These are phyloP conservation scores for Zygaena filipendulae DNA, from an alignment of 2,888 invertebrate species.

Conservation along the genomic window DNA sequence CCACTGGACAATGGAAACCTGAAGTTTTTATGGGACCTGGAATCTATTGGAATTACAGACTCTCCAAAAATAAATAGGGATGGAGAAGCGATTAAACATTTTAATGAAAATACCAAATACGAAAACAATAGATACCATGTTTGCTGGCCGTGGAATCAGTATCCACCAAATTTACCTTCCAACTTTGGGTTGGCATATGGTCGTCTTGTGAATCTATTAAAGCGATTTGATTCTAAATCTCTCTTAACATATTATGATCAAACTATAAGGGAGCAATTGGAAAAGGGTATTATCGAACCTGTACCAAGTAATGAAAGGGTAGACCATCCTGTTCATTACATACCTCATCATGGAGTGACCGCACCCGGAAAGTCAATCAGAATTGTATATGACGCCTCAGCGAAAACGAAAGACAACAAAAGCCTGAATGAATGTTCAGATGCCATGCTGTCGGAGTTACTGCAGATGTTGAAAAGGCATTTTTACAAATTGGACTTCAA, in stretches of 20 bases:
- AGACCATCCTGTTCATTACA: slow-evolving; percentile 11
- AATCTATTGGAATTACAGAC: slow-evolving; percentile 4
- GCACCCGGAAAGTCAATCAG: slow-evolving; percentile 7
- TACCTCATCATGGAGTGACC: slow-evolving; percentile 13
- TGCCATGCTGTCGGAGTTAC: background rate
- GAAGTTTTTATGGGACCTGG: slow-evolving; percentile 1
- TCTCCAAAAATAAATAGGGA: slow-evolving; percentile 10
- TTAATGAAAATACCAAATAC: slow-evolving; percentile 13
- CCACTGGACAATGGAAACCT: slow-evolving; percentile 7
- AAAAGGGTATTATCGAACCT: slow-evolving; percentile 4
- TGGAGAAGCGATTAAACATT: slow-evolving; percentile 13
- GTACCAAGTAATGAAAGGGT: background rate
- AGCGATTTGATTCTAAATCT: slow-evolving; percentile 3
- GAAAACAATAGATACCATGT: too few species aligned
- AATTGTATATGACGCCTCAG: slow-evolving; percentile 15
- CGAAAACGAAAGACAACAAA: slow-evolving; percentile 7
- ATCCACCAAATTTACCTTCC: slow-evolving; percentile 11
- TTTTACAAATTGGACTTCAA: slow-evolving; percentile 9
- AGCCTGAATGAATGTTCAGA: background rate
- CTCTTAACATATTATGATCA: slow-evolving; percentile 6
- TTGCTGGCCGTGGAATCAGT: slow-evolving; percentile 15
- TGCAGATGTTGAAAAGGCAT: slow-evolving; percentile 8
- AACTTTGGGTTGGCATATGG: slow-evolving; percentile 15
- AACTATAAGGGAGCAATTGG: slow-evolving; percentile 7
- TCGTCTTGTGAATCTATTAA: slow-evolving; percentile 8